Conservation (phyloP, 2,888 invertebrate species). For the Ennomos erosarius region DNA sequence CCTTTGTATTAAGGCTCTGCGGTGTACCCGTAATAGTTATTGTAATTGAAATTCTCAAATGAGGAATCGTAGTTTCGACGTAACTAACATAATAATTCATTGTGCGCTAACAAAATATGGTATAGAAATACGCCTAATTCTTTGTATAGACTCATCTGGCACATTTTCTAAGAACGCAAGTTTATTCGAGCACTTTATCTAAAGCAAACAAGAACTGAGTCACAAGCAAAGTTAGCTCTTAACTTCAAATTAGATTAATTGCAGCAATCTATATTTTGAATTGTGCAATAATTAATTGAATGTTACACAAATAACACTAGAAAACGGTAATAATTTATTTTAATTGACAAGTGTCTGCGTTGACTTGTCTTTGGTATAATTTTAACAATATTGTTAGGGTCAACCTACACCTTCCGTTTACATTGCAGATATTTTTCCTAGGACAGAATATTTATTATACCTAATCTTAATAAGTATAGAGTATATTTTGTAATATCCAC, state of each 20-base stretch:
- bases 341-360: not conserved
- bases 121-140: not conserved
- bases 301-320: constrained; percentile 12
- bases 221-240: constrained; percentile 19
- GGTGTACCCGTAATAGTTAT: too few species aligned
- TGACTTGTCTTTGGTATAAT: not conserved
- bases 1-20: too few species aligned
- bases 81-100: too few species aligned
- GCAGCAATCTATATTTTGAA: constrained; percentile 25
- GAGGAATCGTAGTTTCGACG: too few species aligned
- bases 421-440: too few species aligned
- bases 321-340: not conserved
- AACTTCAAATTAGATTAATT: constrained; percentile 30
- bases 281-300: constrained; percentile 26
- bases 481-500: too few species aligned
- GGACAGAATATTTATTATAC: too few species aligned
- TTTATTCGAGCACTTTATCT: constrained; percentile 48
- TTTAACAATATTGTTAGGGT: not conserved
- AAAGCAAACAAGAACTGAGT: constrained; percentile 50
- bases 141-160: constrained; percentile 38
- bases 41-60: too few species aligned
- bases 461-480: too few species aligned
- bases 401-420: too few species aligned
- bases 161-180: constrained; percentile 49
- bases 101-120: too few species aligned